Evolutionary conservation across 2,888 invertebrate genomes (phyloP).

Genomic region (Calliscelio sp.): DNA sequence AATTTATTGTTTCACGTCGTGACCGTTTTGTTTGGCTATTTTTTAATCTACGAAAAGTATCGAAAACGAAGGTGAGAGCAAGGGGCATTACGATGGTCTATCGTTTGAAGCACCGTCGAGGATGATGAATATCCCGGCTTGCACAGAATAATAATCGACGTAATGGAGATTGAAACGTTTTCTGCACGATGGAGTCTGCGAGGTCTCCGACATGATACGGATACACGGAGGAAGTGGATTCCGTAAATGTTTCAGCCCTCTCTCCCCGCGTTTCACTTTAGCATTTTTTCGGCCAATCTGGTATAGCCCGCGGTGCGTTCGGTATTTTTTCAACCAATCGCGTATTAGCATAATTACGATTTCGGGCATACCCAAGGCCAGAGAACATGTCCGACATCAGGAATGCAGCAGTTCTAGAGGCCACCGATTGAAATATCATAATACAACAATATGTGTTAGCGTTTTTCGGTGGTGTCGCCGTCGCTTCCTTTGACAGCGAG

Average conservation of each 20-base stretch:
- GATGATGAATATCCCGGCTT: slow-evolving; percentile 58
- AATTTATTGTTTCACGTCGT: slow-evolving; percentile 38
- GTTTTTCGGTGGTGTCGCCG: slow-evolving; percentile 20
- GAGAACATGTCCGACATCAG: slow-evolving; percentile 33
- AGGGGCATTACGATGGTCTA: slow-evolving; percentile 19
- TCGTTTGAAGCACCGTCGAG: slow-evolving; percentile 35
- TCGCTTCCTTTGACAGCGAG: slow-evolving; percentile 24
- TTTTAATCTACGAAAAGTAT: slow-evolving; percentile 35
- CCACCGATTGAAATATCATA: neutral
- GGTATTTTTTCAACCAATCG: slow-evolving; percentile 85
- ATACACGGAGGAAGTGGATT: slow-evolving; percentile 57
- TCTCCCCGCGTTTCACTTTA: slow-evolving; percentile 13
- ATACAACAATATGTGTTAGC: neutral
- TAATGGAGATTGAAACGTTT: slow-evolving; percentile 71
- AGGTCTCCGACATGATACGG: slow-evolving; percentile 52
- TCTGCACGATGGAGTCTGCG: slow-evolving; percentile 49
- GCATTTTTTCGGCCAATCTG: slow-evolving; percentile 66
- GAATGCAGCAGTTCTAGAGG: neutral
- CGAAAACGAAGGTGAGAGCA: slow-evolving; percentile 47
- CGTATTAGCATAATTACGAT: slow-evolving; percentile 86
- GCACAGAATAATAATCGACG: slow-evolving; percentile 66
- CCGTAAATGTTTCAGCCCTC: slow-evolving; percentile 52
- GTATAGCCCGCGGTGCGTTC: slow-evolving; percentile 84
- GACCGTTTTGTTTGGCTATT: slow-evolving; percentile 27
- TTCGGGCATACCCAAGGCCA: slow-evolving; percentile 35